Conservation (phyloP, 2,888 invertebrate genomes). For the Caradrina kadenii region DNA sequence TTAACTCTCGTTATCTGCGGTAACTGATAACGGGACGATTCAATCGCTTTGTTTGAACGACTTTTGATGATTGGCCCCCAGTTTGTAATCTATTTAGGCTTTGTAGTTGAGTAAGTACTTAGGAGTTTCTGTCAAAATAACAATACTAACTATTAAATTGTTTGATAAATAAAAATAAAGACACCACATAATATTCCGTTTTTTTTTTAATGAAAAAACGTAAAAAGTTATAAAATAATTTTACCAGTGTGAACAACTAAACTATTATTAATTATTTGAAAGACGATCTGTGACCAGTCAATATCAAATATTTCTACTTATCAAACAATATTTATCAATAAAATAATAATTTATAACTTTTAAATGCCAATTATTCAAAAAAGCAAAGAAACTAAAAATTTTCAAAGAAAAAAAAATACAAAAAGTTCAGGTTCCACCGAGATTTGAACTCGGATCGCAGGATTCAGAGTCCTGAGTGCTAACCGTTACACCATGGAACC, state of each 20-base stretch:
- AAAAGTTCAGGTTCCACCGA: constrained; percentile 92
- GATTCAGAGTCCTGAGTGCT: constrained; percentile 95
- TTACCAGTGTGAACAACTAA: too few relatives aligned
- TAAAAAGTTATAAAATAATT: too few relatives aligned
- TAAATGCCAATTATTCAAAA: background rate
- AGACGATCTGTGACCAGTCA: too few relatives aligned
- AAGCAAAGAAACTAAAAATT: background rate
- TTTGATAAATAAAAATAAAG: too few relatives aligned
- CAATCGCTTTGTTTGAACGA: constrained; percentile 54
- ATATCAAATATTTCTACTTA: too few relatives aligned
- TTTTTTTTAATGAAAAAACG: too few relatives aligned
- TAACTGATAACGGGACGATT: constrained; percentile 52
- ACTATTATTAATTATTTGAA: too few relatives aligned
- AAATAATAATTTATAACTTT: too few relatives aligned
- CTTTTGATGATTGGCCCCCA: constrained; percentile 47
- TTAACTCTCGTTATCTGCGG: constrained; percentile 58
- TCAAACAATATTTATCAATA: too few relatives aligned
- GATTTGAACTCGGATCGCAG: constrained; percentile 96
- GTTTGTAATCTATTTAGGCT: constrained; percentile 47
- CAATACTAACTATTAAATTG: too few relatives aligned
- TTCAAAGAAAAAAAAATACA: constrained; percentile 12
- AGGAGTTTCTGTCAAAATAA: background rate
- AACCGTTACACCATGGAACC: constrained; percentile 92
- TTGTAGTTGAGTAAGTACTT: background rate
- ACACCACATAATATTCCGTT: too few relatives aligned